Base-by-base conservation (phyloP, 2,888 invertebrate genomes). In the Drosophila hawaiiensis region DNA sequence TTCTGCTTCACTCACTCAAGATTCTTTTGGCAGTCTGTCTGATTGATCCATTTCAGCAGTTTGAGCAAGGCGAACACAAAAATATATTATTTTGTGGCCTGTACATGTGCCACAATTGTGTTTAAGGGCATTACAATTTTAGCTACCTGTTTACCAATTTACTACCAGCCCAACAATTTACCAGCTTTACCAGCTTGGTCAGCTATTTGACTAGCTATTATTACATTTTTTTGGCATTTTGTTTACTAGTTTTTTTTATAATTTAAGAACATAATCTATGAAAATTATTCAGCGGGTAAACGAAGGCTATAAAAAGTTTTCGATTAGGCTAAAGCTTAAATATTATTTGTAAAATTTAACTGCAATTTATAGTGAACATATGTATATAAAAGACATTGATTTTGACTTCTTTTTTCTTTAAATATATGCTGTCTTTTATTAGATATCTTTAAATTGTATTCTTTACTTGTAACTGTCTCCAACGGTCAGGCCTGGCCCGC, bases 11-110 rank as follows among this genome's bases (percentile, higher is more conserved):
- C 53, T 25, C 56, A 52, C 43, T 47, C 9, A 33, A 37, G 31
- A 69, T 41, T 73, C 29, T 31, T 60, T 41, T 35, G 43, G 19
- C 55, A 31, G 28, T 41, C 52, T 16, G n/a, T 47, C 62, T 66
- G 80, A 76, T 76, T 70, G 76, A 80, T 80, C 65, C 53, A 37
- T 16, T 47, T 39, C 47, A 28, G 33, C 28, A 25, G 58, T 58
- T 63, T 31, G 52, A 37, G 14, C n/a, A 19, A 22, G 25, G 22
- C 67, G 29, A 62, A 31, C 59, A 62, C 16, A 37, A 31, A 69
- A 54, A 64, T 59, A 65, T 47, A 55, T 63, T 66, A 55, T 60
- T 63, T 76, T 66, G 28, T 53, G 52, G 43, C 35, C 37, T 54
- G 33, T 41, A 41, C 29, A 47, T 76, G 28, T 55, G 49, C 50